phyloP scores from a whole-genome alignment of 1,140 invertebrate species.

The Forficula auricularia region DNA sequence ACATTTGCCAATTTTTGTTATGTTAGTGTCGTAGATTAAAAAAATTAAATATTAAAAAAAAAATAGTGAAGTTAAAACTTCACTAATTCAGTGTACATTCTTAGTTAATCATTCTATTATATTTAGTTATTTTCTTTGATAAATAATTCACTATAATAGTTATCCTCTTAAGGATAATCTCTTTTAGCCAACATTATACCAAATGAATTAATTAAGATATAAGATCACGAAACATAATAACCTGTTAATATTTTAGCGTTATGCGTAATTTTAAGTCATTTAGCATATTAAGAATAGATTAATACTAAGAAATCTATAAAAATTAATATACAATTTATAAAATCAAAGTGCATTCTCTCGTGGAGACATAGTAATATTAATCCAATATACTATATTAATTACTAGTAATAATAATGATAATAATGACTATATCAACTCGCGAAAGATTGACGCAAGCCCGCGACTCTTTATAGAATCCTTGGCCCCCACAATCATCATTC shows the following conservation, averaged over 20 bases:
- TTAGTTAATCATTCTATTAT: neutral
- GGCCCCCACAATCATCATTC: conserved; percentile 8
- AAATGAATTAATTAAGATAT: conserved; percentile 5
- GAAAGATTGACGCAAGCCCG: too few relatives aligned
- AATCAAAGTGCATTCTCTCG: conserved; percentile 11
- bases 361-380: conserved; percentile 5
- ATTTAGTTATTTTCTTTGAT: neutral
- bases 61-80: neutral
- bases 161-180: conserved; percentile 1
- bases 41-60: neutral
- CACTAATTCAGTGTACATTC: neutral
- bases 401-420: too few relatives aligned
- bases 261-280: conserved; percentile 7
- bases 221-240: conserved; percentile 1
- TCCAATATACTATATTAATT: neutral
- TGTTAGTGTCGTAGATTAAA: too few relatives aligned
- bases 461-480: too few relatives aligned
- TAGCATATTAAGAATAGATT: conserved; percentile 1
- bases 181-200: conserved; percentile 9
- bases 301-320: conserved; percentile 1
- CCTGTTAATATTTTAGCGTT: conserved; percentile 7
- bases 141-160: conserved; percentile 6
- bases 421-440: too few relatives aligned
- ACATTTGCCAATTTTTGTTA: too few relatives aligned
- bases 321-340: conserved; percentile 2